phyloP scores from a whole-genome alignment of 2,113 vertebrate species.

The Laticauda colubrina region DNA sequence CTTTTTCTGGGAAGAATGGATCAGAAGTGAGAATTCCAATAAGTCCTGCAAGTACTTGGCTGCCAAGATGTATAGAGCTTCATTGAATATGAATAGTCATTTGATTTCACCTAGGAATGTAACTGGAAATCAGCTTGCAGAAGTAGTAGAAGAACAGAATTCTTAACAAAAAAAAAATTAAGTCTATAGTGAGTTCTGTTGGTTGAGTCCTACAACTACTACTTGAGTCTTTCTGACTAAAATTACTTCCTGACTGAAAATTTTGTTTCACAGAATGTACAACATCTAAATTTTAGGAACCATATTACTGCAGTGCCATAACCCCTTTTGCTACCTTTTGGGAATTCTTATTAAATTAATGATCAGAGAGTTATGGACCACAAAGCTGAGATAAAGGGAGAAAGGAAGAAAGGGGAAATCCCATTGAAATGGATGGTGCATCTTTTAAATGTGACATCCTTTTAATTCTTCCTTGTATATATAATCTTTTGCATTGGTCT shows the following conservation, averaged over 20 bases:
- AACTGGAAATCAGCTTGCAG: neutral
- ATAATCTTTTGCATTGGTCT: neutral
- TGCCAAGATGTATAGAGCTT: neutral
- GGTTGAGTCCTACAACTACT: neutral
- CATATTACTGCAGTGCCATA: neutral
- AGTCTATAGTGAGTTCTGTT: neutral
- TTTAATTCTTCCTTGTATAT: neutral
- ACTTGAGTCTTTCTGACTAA: neutral
- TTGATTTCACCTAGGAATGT: neutral
- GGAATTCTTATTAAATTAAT: neutral
- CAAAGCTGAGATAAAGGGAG: neutral
- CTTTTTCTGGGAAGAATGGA: neutral
- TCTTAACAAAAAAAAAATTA: neutral
- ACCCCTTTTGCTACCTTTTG: neutral
- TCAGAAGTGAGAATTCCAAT: neutral
- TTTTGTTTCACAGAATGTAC: neutral
- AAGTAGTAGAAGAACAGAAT: neutral
- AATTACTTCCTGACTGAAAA: neutral
- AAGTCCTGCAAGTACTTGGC: neutral
- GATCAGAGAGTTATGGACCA: neutral
- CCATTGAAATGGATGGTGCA: neutral
- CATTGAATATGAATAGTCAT: neutral
- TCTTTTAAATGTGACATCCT: neutral
- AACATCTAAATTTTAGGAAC: neutral
- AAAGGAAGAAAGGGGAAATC: neutral